Conservation (phyloP, 2,113 vertebrate species). For the Ageneiosus marmoratus region DNA sequence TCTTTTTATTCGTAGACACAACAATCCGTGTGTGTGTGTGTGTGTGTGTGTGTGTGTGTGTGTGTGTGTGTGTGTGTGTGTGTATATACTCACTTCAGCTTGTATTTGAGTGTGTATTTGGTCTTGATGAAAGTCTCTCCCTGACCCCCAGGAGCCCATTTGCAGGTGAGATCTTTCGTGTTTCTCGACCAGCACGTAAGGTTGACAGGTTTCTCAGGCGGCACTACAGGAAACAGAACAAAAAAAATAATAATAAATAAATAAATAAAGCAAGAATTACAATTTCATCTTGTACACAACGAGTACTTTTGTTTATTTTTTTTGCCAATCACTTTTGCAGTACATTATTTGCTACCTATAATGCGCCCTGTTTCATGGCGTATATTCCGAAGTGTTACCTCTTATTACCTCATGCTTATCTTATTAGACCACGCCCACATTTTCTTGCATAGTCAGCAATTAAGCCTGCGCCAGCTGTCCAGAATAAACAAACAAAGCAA, state of each 20-base stretch:
- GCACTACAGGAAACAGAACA: slow-evolving; percentile 72
- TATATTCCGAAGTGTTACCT: no score
- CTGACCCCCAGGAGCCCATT: slow-evolving; percentile 85
- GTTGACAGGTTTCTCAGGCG: slow-evolving; percentile 92
- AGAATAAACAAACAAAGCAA: slow-evolving; percentile 14
- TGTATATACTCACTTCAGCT: slow-evolving; percentile 79
- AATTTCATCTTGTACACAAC: no score
- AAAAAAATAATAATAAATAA: neutral
- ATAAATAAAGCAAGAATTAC: no score
- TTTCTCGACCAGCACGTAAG: slow-evolving; percentile 97
- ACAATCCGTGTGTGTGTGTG: neutral
- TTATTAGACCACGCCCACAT: no score
- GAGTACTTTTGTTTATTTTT: no score
- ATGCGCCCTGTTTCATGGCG: no score
- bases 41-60: neutral
- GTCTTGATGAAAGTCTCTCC: slow-evolving; percentile 93
- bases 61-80: slow-evolving; percentile 21
- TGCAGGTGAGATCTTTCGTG: slow-evolving; percentile 96
- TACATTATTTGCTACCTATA: no score
- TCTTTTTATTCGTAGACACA: neutral
- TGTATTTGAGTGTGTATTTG: slow-evolving; percentile 95
- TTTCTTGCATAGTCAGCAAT: no score
- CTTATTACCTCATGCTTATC: no score
- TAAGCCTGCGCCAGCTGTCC: no score
- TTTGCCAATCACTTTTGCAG: no score